Conservation (phyloP, 1,140 invertebrate species). For the Drosophila serrata region DNA sequence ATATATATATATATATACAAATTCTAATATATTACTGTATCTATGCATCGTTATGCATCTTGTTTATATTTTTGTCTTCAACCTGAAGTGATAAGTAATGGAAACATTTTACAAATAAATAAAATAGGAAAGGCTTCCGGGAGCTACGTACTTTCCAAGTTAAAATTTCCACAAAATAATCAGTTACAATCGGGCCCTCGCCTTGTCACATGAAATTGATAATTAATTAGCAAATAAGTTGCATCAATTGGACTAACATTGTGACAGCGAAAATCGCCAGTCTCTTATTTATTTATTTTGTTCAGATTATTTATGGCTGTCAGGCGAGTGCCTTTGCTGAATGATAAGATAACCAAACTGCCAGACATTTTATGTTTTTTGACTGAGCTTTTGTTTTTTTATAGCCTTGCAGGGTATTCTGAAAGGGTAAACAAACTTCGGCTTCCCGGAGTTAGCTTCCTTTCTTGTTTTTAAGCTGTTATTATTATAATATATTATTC, state of each 20-base stretch:
- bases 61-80: neutral
- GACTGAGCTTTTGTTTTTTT: neutral
- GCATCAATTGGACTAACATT: slow-evolving; percentile 49
- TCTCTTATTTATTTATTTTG: slow-evolving; percentile 28
- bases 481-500: neutral
- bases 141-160: neutral
- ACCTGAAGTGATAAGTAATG: neutral
- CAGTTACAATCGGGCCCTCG: neutral
- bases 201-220: slow-evolving; percentile 39
- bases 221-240: slow-evolving; percentile 59
- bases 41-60: no score
- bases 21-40: no score
- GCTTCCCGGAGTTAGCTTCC: neutral
- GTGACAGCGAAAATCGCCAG: slow-evolving; percentile 22
- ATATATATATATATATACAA: no score
- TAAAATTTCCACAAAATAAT: slow-evolving; percentile 12
- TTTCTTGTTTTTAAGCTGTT: neutral
- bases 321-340: slow-evolving; percentile 21
- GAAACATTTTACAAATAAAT: neutral
- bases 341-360: slow-evolving; percentile 42
- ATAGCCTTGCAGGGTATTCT: neutral
- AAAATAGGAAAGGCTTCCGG: neutral
- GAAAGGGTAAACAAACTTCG: neutral
- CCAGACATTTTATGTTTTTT: neutral
- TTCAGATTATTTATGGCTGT: slow-evolving; percentile 38